Conservation (phyloP, 2,113 vertebrate species). For the Psilopsiagon aymara region DNA sequence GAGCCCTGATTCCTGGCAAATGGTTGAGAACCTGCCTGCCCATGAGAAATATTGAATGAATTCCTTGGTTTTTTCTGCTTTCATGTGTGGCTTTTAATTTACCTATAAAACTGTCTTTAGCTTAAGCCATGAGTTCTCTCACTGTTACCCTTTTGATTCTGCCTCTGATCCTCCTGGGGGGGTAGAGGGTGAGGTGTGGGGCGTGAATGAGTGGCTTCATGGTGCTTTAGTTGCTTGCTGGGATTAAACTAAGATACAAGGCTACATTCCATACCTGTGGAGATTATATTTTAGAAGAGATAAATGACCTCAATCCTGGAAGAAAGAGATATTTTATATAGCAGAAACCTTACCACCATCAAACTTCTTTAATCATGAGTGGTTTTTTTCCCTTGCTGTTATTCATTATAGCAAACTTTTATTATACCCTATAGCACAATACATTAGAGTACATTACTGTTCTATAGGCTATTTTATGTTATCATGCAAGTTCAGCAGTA, state of each 20-base stretch:
- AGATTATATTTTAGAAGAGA: not conserved
- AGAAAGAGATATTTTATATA: not conserved
- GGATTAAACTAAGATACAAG: not conserved
- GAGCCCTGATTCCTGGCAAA: not conserved
- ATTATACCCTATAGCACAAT: not conserved
- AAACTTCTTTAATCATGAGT: not conserved
- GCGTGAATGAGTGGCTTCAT: accelerated
- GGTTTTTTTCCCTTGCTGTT: not conserved
- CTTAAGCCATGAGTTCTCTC: not conserved
- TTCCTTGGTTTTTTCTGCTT: not conserved
- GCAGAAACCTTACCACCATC: not conserved
- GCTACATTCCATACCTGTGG: not conserved
- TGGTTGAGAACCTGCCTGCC: not conserved
- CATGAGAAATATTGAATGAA: not conserved
- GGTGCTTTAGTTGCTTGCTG: not conserved
- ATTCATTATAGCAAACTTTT: not conserved
- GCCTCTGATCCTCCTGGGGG: accelerated
- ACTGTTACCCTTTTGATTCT: not conserved
- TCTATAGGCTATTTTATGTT: not conserved
- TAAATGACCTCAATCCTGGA: not conserved
- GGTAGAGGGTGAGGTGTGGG: no score
- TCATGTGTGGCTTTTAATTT: not conserved
- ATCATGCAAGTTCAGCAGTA: not conserved
- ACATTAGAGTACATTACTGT: not conserved
- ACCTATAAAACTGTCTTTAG: not conserved